These are phyloP conservation scores for Betta splendens DNA, from an alignment of 2,797 vertebrate species.

Conservation along the genomic window DNA sequence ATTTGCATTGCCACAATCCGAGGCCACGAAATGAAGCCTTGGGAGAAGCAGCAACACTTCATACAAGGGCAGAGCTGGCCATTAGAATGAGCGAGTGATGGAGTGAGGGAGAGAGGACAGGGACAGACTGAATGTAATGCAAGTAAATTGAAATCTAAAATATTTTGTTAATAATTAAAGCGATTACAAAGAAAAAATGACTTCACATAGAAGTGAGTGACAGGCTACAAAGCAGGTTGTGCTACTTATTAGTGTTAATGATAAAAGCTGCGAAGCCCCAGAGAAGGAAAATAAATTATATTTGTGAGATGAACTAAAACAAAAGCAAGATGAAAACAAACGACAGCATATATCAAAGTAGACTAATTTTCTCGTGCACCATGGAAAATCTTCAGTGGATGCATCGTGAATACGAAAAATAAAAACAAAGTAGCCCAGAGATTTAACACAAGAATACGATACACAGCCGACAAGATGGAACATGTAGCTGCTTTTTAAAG, in stretches of 20 bases:
- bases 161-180: slow-evolving; percentile 18
- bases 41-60: slow-evolving; percentile 47
- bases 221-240: slow-evolving; percentile 33
- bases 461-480: background rate
- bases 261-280: slow-evolving; percentile 23
- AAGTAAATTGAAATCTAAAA: background rate
- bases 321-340: slow-evolving; percentile 10
- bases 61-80: slow-evolving; percentile 52
- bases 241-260: slow-evolving; percentile 35
- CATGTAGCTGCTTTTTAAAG: background rate
- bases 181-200: slow-evolving; percentile 47
- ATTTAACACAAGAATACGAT: background rate
- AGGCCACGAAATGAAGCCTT: slow-evolving; percentile 62
- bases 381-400: background rate
- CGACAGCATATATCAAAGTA: slow-evolving; percentile 32
- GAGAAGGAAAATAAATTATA: slow-evolving; percentile 27
- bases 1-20: slow-evolving; percentile 69
- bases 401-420: background rate
- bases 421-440: no score
- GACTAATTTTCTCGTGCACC: slow-evolving; percentile 8
- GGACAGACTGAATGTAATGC: slow-evolving; percentile 22
- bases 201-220: slow-evolving; percentile 25
- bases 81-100: slow-evolving; percentile 14
- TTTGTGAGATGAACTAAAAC: slow-evolving; percentile 19
- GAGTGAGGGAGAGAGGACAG: slow-evolving; percentile 3